These are phyloP conservation scores for Lithophane socia DNA, from an alignment of 2,888 invertebrate genomes.

Conservation along the genomic window DNA sequence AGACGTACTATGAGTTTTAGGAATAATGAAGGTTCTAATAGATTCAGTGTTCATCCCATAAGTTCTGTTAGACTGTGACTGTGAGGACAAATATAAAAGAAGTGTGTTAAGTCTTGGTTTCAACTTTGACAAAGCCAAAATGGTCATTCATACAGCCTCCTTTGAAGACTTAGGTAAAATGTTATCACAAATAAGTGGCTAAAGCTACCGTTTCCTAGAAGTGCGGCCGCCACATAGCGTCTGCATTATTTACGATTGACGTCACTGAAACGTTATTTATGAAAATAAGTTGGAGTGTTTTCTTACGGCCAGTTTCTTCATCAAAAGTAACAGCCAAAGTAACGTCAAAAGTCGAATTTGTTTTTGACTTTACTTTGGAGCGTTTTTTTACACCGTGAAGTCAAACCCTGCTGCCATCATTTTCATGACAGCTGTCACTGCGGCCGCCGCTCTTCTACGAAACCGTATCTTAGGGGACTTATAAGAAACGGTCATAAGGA, in stretches of 20 bases:
- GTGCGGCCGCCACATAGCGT: rapidly evolving
- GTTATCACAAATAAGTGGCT: neutral
- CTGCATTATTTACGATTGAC: neutral
- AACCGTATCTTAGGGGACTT: neutral
- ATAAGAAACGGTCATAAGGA: no score
- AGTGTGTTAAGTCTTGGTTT: neutral
- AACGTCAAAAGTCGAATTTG: no score
- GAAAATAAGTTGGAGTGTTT: neutral
- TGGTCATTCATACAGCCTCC: neutral
- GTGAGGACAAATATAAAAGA: neutral
- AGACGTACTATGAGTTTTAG: neutral
- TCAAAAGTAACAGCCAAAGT: no score
- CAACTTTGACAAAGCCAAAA: neutral
- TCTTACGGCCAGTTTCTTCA: neutral
- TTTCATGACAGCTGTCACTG: no score
- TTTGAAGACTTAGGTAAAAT: neutral
- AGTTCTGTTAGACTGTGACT: no score
- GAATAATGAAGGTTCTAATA: neutral
- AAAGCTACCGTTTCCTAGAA: neutral
- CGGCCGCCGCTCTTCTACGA: no score
- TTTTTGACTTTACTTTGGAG: no score
- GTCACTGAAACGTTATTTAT: neutral
- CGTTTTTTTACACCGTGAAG: neutral
- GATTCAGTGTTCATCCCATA: neutral
- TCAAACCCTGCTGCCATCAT: neutral